These are phyloP conservation scores for Dallia pectoralis DNA, from an alignment of 2,797 vertebrate species.

Conservation along the genomic window DNA sequence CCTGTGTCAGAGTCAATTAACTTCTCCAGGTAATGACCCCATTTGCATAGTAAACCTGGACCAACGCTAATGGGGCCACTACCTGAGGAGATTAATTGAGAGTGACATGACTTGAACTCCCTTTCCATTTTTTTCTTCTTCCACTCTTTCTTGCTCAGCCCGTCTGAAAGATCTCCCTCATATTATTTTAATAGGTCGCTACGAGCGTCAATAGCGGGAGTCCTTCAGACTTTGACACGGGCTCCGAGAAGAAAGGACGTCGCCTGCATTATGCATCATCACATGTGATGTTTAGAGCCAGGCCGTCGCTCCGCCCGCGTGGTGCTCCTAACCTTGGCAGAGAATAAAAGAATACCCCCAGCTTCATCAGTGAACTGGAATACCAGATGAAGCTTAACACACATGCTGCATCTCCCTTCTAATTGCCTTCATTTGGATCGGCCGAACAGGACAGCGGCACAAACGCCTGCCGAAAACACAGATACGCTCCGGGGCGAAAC, in stretches of 20 bases:
- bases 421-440: constrained; percentile 48
- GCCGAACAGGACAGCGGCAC: constrained; percentile 9
- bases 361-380: background rate
- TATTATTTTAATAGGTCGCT: constrained; percentile 90
- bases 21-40: constrained; percentile 90
- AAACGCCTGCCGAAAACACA: background rate
- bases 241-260: constrained; percentile 72
- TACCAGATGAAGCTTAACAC: background rate
- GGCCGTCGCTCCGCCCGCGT: background rate
- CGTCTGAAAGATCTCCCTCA: constrained; percentile 85
- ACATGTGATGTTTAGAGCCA: constrained; percentile 41
- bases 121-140: constrained; percentile 55
- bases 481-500: constrained; percentile 20
- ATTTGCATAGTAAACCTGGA: constrained; percentile 93
- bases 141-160: constrained; percentile 24
- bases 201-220: constrained; percentile 88
- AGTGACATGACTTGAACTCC: constrained; percentile 93
- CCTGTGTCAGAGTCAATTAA: constrained; percentile 94
- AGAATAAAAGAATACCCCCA: background rate
- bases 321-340: background rate
- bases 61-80: constrained; percentile 90
- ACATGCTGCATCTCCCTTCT: constrained; percentile 37
- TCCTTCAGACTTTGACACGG: constrained; percentile 84
- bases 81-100: constrained; percentile 93
- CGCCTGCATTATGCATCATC: constrained; percentile 71